These are phyloP conservation scores for Petrocephalus sullivani DNA, from an alignment of 2,797 vertebrate species.

Conservation along the genomic window DNA sequence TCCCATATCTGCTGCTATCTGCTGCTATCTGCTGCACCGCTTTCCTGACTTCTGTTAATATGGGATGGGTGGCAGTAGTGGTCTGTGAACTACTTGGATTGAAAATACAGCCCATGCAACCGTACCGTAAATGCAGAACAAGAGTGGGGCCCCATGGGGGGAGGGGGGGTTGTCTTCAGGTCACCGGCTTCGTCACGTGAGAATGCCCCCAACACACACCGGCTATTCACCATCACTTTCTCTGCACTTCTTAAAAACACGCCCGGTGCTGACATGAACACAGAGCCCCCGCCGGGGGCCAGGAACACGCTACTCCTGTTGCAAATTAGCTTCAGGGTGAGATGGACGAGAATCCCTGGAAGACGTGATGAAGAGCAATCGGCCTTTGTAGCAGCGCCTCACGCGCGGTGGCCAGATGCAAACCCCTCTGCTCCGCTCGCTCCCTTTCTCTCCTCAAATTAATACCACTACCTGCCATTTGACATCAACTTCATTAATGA, in stretches of 20 bases:
- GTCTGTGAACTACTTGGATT: no score
- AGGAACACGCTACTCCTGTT: background rate
- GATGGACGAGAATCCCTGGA: slow-evolving; percentile 16
- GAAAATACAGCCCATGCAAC: no score
- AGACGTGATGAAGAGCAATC: slow-evolving; percentile 14
- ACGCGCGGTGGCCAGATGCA: slow-evolving; percentile 15
- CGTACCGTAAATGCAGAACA: no score
- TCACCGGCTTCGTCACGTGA: background rate
- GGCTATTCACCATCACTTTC: background rate
- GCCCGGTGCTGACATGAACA: background rate
- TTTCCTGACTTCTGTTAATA: background rate
- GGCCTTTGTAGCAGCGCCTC: background rate
- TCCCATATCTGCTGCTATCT: background rate
- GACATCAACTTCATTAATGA: slow-evolving; percentile 47
- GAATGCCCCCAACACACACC: background rate
- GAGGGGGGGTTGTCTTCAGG: background rate
- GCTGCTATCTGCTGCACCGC: no score
- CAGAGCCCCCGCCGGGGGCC: background rate
- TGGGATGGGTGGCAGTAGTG: no score
- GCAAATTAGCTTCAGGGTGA: slow-evolving; percentile 18
- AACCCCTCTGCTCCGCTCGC: slow-evolving; percentile 22
- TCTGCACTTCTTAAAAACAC: background rate
- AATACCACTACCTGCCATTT: slow-evolving; percentile 45
- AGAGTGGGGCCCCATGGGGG: no score
- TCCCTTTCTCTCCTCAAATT: slow-evolving; percentile 36